Percentiles rank a stretch among this genome's conserved stretches.
These are phyloP conservation scores for Lates japonicus DNA, from an alignment of 2,797 vertebrate species.

Conservation along the genomic window DNA sequence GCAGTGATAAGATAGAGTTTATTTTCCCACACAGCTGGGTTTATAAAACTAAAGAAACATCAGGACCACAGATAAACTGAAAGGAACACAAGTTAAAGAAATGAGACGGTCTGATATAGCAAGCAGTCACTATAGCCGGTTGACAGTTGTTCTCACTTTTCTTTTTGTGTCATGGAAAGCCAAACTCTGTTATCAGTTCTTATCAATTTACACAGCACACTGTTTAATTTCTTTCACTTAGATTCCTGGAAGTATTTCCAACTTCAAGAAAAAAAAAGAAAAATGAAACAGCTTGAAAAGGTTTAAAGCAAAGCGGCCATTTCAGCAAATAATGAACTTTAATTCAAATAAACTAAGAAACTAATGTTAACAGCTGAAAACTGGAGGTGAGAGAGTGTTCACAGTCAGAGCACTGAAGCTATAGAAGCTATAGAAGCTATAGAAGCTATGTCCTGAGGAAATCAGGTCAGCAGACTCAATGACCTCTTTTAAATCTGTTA, in stretches of 20 bases:
- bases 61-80: not conserved
- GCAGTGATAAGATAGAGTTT: constrained; percentile 49
- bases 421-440: too few relatives aligned
- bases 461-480: too few relatives aligned
- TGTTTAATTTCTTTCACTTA: constrained; percentile 10
- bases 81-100: not conserved
- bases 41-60: constrained; percentile 5
- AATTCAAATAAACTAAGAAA: not conserved
- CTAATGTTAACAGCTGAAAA: not conserved
- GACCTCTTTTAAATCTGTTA: too few relatives aligned
- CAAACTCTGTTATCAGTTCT: constrained; percentile 38
- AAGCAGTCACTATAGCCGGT: not conserved
- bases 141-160: constrained; percentile 13
- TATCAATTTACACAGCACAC: constrained; percentile 3
- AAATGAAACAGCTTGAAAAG: not conserved
- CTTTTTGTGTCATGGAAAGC: constrained; percentile 34
- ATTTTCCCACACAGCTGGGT: not conserved
- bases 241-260: constrained; percentile 15
- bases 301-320: not conserved
- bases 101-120: not conserved
- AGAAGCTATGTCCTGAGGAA: too few relatives aligned
- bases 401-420: too few relatives aligned
- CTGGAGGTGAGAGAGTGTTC: too few relatives aligned
- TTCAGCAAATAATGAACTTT: not conserved
- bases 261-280: not conserved